Conservation (phyloP, 2,888 invertebrate genomes). For the Unio pictorum region DNA sequence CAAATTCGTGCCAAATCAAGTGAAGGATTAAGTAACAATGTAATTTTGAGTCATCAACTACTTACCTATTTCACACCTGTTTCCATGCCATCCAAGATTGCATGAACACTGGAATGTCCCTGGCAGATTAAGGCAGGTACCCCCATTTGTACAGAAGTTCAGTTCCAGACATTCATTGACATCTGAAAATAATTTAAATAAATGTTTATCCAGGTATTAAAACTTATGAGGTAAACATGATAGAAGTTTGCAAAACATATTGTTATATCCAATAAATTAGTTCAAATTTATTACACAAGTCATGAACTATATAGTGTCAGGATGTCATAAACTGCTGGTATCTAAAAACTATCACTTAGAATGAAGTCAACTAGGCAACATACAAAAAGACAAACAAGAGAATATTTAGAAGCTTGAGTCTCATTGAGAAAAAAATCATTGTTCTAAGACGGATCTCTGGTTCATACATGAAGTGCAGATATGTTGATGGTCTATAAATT, state of each 20-base stretch:
- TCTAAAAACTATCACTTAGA: conserved; percentile 1
- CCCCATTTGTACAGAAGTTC: conserved; percentile 41
- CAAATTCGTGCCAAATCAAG: conserved; percentile 3
- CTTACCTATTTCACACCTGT: conserved; percentile 25
- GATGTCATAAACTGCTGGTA: background rate
- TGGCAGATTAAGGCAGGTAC: conserved; percentile 26
- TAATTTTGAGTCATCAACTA: background rate
- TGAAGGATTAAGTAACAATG: too few species aligned
- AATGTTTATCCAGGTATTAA: too few species aligned
- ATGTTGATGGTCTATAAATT: too few species aligned
- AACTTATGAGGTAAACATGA: too few species aligned
- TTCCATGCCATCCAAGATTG: conserved; percentile 29
- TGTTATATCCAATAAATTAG: too few species aligned
- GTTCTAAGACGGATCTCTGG: conserved; percentile 33
- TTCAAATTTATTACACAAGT: too few species aligned
- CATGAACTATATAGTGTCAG: too few species aligned
- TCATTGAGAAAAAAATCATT: conserved; percentile 16
- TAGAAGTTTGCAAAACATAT: too few species aligned
- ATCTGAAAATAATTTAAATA: conserved; percentile 13
- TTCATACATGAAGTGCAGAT: conserved; percentile 25
- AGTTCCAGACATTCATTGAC: conserved; percentile 35
- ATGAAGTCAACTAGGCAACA: background rate
- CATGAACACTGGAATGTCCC: conserved; percentile 34
- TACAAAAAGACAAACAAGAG: background rate
- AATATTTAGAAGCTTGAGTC: background rate